Base-by-base conservation (phyloP, 2,797 vertebrate species). In the Peromyscus eremicus region DNA sequence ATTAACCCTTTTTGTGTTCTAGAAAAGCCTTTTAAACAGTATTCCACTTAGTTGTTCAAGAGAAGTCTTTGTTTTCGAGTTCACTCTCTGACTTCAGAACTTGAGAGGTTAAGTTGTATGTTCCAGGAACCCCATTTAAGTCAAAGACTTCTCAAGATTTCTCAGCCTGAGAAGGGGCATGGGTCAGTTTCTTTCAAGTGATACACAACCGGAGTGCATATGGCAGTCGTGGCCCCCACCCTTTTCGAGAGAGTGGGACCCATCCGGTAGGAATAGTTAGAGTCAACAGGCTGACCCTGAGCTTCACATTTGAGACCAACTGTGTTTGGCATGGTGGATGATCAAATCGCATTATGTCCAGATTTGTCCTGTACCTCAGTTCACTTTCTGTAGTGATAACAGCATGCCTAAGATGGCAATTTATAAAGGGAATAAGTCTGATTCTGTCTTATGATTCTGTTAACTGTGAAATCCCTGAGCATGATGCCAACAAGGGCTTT, bases 311-410 rank as follows among this genome's bases (percentile, higher is more conserved):
- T 88, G 76, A 73, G 79, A 75, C 2, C 62, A 55, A 17, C 52
- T 55, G 14, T 55, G 16, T 55, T 55, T 92, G 88, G 19, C 77
- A 76, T 37, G 14, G 11, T 71, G 2, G 32, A 34, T 70, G 68
- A 77, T 29, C 27, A 92, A 75, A 90, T 91, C 43, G 86, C 55
- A 71, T 71, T 77, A 73, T 90, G 19, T 84, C 62, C 57, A 84
- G 34, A 81, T 88, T 76, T 89, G 62, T 66, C n/a, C 27, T 25
- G 40, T 21, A 49, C 27, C 21, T 66, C 19, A n/a, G 43, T 75
- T 81, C 43, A 19, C 43, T 89, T 55, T 75, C 57, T 66, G 19
- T 49, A 19, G 57, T 75, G 57, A 64, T 66, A 55, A 71, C 2
- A 64, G 21, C 9, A 66, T 66, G 12, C 23, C 0, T 13, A 37